Conservation (phyloP, 2,888 invertebrate species). For the Leptopilina drosophilae region DNA sequence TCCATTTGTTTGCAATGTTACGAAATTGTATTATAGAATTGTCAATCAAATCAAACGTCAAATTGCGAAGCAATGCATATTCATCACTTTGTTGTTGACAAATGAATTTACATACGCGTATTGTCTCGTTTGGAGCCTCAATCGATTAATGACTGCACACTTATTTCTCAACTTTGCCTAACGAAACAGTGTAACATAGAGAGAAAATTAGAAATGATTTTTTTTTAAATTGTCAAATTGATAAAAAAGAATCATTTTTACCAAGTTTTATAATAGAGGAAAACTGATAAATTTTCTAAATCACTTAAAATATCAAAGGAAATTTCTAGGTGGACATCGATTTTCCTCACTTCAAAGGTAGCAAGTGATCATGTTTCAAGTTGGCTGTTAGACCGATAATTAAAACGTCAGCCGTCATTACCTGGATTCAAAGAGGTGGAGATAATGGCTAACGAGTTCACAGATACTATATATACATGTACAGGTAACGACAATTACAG, state of each 20-base stretch:
- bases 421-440: constrained; percentile 17
- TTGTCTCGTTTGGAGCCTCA: constrained; percentile 60
- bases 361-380: constrained; percentile 22
- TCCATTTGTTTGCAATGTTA: constrained; percentile 9
- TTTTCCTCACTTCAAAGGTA: constrained; percentile 16
- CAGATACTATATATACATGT: not conserved
- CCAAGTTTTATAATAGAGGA: not conserved
- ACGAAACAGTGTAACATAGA: not conserved
- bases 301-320: constrained; percentile 1
- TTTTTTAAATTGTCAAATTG: too few species aligned
- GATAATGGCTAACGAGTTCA: constrained; percentile 18
- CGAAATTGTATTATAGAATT: constrained; percentile 62
- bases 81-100: constrained; percentile 66
- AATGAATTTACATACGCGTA: constrained; percentile 67
- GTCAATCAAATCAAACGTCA: constrained; percentile 69
- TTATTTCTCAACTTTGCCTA: constrained; percentile 1
- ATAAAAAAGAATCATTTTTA: not conserved
- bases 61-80: constrained; percentile 71
- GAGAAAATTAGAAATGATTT: not conserved
- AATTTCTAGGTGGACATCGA: not conserved
- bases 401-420: constrained; percentile 29
- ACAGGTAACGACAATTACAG: not conserved
- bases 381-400: constrained; percentile 26
- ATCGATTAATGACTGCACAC: constrained; percentile 63
- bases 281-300: too few species aligned